Conservation (phyloP, 2,888 invertebrate species). For the Drosophila meridiana region DNA sequence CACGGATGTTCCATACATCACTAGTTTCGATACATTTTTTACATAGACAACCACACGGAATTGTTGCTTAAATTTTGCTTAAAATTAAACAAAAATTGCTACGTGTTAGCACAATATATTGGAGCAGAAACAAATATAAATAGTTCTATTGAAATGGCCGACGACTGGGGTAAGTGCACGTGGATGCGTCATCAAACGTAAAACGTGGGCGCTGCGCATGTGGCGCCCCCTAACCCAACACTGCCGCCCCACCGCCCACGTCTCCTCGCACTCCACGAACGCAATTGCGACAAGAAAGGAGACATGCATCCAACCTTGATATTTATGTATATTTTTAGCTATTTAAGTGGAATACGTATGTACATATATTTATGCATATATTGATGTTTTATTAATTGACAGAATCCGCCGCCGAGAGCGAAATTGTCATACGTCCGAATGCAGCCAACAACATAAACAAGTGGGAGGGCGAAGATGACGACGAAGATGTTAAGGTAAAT, state of each 20-base stretch:
- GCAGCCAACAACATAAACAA: slow-evolving; percentile 87
- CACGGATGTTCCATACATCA: slow-evolving; percentile 27
- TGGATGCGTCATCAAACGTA: slow-evolving; percentile 50
- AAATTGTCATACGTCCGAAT: slow-evolving; percentile 90
- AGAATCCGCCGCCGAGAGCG: slow-evolving; percentile 85
- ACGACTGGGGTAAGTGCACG: slow-evolving; percentile 89
- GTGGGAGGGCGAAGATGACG: slow-evolving; percentile 96
- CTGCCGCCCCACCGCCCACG: background rate
- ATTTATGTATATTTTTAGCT: slow-evolving; percentile 47
- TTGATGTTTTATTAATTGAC: slow-evolving; percentile 23
- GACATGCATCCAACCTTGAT: slow-evolving; percentile 49
- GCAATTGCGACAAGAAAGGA: slow-evolving; percentile 21
- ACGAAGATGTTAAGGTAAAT: slow-evolving; percentile 92
- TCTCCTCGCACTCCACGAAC: background rate
- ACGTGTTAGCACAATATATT: slow-evolving; percentile 33
- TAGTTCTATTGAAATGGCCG: slow-evolving; percentile 86
- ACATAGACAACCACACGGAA: slow-evolving; percentile 46
- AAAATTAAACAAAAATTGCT: slow-evolving; percentile 34
- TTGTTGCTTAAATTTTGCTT: slow-evolving; percentile 46
- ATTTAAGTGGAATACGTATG: background rate
- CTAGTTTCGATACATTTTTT: slow-evolving; percentile 53
- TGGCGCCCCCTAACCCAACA: slow-evolving; percentile 42
- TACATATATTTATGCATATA: slow-evolving; percentile 15
- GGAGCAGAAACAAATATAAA: slow-evolving; percentile 29
- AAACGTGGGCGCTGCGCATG: slow-evolving; percentile 69